Evolutionary conservation across 2,113 vertebrate genomes (phyloP).

Genomic region (Phylloscopus trochilus): DNA sequence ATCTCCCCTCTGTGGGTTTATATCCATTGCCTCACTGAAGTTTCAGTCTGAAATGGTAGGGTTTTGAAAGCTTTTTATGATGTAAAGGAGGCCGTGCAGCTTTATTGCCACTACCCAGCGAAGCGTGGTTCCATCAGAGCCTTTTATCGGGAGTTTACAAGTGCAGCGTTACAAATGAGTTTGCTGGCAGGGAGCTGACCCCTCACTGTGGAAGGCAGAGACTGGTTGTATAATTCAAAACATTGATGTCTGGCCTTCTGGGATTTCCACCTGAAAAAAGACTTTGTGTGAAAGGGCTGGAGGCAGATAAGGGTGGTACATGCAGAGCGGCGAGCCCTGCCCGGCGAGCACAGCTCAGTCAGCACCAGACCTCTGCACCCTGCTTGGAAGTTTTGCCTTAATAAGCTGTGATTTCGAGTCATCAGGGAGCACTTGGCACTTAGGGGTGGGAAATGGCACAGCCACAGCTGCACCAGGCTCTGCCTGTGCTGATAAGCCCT

Average conservation of each 20-base stretch:
- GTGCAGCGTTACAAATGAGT: slow-evolving; percentile 43
- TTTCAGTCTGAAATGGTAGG: not conserved
- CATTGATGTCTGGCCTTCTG: not conserved
- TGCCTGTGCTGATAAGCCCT: not conserved
- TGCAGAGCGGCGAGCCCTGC: not conserved
- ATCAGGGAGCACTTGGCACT: not conserved
- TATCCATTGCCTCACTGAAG: not conserved
- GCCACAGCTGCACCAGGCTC: not conserved
- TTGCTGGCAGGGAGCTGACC: slow-evolving; percentile 40
- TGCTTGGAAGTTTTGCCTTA: not conserved
- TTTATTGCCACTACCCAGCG: not conserved
- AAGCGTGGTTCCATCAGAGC: not conserved
- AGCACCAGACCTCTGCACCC: not conserved
- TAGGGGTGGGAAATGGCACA: not conserved
- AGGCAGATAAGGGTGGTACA: not conserved
- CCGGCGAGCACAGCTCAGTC: not conserved
- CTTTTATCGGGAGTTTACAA: slow-evolving; percentile 43
- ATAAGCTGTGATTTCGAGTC: not conserved
- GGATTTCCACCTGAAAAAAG: not conserved
- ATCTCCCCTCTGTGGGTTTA: not conserved
- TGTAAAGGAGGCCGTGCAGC: not conserved
- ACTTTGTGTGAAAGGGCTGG: not conserved
- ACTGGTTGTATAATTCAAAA: slow-evolving; percentile 27
- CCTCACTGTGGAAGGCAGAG: slow-evolving; percentile 11
- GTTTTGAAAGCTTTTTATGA: not conserved